Evolutionary conservation across 2,888 invertebrate species (phyloP), one percentile per base, ranked within the genome.

Genomic region (Branchinecta sandiegonensis): DNA sequence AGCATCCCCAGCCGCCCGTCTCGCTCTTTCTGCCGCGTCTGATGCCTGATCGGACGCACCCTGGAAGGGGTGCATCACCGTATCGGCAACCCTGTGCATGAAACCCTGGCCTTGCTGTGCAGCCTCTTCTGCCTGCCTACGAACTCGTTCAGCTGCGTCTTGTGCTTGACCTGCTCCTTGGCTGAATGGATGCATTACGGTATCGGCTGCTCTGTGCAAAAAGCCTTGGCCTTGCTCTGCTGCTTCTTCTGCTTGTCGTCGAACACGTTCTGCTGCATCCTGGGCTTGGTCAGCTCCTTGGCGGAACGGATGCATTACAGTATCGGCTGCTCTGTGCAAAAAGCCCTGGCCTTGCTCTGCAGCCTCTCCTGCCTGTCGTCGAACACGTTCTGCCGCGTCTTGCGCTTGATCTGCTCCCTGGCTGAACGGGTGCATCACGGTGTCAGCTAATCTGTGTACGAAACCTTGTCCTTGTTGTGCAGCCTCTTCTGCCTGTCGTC

Each of bases 401-500:
- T 56, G 63, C 9, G 63, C 12, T 23, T 56, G 63, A 0, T 56
- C 63, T 1, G 63, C 8, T 17, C 63, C 63, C 8, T 23, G n/a
- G 23, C 63, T 8, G 11, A 56, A 56, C 2, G 63, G 63, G 10
- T n/a, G 23, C n/a, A 23, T 56, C 8, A 56, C 23, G 8, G 63
- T 56, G 1, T 56, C 63, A 8, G n/a, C 23, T 17, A 11, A 11
- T 10, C 63, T 56, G n/a, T 56, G 14, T 8, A 56, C 2, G 8
- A 56, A 56, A 11, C 2, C 23, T 11, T 56, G 63, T 9, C 63
- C 63, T 10, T 56, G 63, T 8, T 56, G 11, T 10, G 12, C 63
- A 8, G 63, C 63, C 23, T 56, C 63, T 56, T 56, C 63, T 8
- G 63, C 63, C n/a, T n/a, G 23, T 56, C 63, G n/a, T 56, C 63